Evolutionary conservation across 2,113 vertebrate genomes (phyloP).

Genomic region (Coryphaenoides rupestris): DNA sequence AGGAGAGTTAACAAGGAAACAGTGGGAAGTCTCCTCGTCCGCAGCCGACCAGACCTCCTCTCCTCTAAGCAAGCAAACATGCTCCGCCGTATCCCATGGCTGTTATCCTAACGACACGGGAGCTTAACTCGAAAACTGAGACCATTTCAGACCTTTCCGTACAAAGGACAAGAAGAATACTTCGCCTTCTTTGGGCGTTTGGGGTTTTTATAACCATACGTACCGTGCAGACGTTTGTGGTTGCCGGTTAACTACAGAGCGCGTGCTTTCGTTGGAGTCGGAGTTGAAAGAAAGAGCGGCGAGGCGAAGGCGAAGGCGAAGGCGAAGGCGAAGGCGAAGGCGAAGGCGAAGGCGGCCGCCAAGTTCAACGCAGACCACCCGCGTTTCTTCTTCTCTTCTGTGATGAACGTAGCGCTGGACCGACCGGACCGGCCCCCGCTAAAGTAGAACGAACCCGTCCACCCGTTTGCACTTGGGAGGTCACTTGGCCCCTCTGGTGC

Average conservation of each 20-base stretch:
- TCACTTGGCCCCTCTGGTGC: too few species aligned
- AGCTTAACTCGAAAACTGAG: conserved; percentile 9
- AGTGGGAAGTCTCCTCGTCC: conserved; percentile 34
- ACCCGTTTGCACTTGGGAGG: too few species aligned
- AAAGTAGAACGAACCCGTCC: too few species aligned
- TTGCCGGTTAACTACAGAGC: conserved; percentile 43
- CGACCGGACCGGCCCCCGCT: too few species aligned
- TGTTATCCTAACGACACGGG: not conserved
- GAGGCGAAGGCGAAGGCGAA: too few species aligned
- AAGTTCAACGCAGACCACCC: conserved; percentile 42
- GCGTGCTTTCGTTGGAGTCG: conserved; percentile 63
- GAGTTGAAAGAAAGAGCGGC: conserved; percentile 53
- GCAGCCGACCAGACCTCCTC: conserved; percentile 29
- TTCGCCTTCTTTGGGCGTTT: conserved; percentile 41
- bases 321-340: too few species aligned
- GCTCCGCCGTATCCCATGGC: conserved; percentile 40
- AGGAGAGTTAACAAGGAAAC: conserved; percentile 45
- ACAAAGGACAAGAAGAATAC: conserved; percentile 20
- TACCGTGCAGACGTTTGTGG: conserved; percentile 59
- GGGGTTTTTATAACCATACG: conserved; percentile 26
- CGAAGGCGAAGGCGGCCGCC: too few species aligned
- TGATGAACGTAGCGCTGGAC: too few species aligned
- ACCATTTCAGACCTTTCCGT: conserved; percentile 36
- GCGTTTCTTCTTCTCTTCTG: too few species aligned
- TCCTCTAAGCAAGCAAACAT: conserved; percentile 56